Evolutionary conservation across 2,113 vertebrate species (phyloP).

Genomic region (Melanerpes aurifrons): DNA sequence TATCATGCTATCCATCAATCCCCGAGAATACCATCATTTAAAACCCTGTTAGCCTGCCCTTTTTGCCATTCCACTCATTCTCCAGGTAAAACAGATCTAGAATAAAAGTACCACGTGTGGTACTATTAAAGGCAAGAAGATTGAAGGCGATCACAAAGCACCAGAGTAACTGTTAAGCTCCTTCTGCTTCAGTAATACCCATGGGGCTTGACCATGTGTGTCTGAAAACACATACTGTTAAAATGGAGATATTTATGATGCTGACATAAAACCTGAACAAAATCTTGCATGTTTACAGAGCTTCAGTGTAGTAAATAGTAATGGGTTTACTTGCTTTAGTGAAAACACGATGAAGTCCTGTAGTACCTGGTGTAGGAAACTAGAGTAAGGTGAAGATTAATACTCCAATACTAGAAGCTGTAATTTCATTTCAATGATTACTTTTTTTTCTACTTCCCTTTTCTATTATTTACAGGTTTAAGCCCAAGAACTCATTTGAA

Average conservation of each 20-base stretch:
- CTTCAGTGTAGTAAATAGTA: not conserved
- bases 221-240: not conserved
- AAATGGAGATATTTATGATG: not conserved
- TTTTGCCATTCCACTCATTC: not conserved
- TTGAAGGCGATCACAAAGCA: not conserved
- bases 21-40: not conserved
- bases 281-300: not conserved
- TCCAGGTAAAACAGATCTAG: not conserved
- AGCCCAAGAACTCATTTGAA: not conserved
- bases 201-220: not conserved
- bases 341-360: not conserved
- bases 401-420: not conserved
- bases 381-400: not conserved
- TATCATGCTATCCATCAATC: not conserved
- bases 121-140: not conserved
- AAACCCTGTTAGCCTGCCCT: not conserved
- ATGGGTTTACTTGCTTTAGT: not conserved
- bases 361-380: not conserved
- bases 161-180: not conserved
- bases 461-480: not conserved
- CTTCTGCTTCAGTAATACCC: not conserved
- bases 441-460: not conserved
- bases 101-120: not conserved
- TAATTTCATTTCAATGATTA: not conserved
- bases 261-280: not conserved